Evolutionary conservation across 2,888 invertebrate species (phyloP).

Genomic region (Parochlus steinenii): DNA sequence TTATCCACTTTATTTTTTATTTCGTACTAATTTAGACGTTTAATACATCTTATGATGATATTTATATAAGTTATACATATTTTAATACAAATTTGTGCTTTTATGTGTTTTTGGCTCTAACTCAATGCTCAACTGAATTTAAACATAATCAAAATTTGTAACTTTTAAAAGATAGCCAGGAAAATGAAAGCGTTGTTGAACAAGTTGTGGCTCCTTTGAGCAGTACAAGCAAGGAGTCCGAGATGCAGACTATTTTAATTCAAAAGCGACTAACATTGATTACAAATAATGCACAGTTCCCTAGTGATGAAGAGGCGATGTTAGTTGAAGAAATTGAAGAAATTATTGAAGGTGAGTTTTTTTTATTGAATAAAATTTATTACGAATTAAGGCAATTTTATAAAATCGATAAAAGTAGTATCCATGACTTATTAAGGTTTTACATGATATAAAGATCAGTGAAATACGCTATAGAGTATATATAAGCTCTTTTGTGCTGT

Average conservation of each 20-base stretch:
- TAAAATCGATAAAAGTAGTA: too few relatives aligned
- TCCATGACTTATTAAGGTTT: too few relatives aligned
- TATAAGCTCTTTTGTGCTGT: too few relatives aligned
- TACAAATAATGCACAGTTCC: constrained; percentile 20
- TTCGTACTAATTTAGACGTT: neutral
- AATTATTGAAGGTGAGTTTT: constrained; percentile 10
- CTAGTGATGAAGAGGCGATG: constrained; percentile 19
- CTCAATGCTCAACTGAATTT: neutral
- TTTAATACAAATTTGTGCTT: too few relatives aligned
- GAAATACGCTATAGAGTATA: too few relatives aligned
- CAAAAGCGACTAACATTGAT: constrained; percentile 27
- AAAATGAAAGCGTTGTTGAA: constrained; percentile 4
- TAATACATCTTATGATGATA: too few relatives aligned
- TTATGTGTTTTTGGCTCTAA: neutral
- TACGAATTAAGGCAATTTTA: neutral
- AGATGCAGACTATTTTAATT: constrained; percentile 8
- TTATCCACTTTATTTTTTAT: neutral
- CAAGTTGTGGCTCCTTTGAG: constrained; percentile 12
- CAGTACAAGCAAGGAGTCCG: neutral
- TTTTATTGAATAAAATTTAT: neutral
- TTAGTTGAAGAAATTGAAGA: constrained; percentile 11
- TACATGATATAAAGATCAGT: too few relatives aligned
- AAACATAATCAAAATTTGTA: constrained; percentile 4
- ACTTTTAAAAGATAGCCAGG: constrained; percentile 10
- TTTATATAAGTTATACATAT: too few relatives aligned